Conservation (phyloP, 2,113 vertebrate species). For the Gymnocephalus cernua region DNA sequence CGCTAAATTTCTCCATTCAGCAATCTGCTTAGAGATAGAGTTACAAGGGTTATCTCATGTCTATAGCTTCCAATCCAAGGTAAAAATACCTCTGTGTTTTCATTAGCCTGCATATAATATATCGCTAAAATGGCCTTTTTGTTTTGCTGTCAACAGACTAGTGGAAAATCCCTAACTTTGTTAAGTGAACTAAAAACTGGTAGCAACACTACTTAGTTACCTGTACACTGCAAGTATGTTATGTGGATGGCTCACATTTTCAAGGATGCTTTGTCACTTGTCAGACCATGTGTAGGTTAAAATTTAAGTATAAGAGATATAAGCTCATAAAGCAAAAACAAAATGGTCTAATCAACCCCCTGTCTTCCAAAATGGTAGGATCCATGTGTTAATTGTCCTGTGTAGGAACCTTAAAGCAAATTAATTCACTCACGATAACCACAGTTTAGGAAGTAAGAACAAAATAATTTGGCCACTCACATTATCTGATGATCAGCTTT, state of each 20-base stretch:
- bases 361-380: not conserved
- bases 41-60: conserved; percentile 51
- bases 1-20: conserved; percentile 59
- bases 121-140: not conserved
- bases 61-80: conserved; percentile 24
- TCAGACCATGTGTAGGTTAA: not conserved
- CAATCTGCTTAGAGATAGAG: conserved; percentile 57
- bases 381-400: not conserved
- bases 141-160: conserved; percentile 18
- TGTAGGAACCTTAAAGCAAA: not conserved
- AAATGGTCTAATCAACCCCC: not conserved
- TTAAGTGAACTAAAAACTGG: conserved; percentile 14
- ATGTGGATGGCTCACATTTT: not conserved
- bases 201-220: not conserved
- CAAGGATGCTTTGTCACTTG: not conserved
- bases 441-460: not conserved
- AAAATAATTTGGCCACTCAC: not conserved
- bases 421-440: not conserved
- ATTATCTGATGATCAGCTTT: not conserved
- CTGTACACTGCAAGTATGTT: not conserved
- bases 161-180: conserved; percentile 15
- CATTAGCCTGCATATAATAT: conserved; percentile 41
- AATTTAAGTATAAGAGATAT: not conserved
- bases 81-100: conserved; percentile 30
- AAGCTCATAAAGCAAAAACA: not conserved